phyloP scores from a whole-genome alignment of 2,797 vertebrate genomes.

The Chrysocyon brachyurus region DNA sequence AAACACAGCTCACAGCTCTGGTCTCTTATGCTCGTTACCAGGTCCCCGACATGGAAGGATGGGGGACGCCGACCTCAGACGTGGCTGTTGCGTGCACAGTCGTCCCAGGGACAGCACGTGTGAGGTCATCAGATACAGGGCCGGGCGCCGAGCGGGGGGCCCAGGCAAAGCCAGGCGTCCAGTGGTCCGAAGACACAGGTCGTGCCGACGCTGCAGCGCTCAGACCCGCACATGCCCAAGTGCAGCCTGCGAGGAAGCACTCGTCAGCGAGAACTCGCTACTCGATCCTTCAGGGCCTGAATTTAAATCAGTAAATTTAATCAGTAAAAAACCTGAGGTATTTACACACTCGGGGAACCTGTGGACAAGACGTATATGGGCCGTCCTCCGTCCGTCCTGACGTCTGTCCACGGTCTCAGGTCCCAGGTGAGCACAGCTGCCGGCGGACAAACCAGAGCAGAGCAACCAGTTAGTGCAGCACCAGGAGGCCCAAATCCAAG shows the following conservation, averaged over 20 bases:
- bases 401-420: fast-evolving
- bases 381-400: neutral
- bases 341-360: neutral
- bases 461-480: neutral
- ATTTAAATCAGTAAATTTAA: neutral
- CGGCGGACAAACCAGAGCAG: neutral
- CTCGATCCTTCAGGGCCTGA: neutral
- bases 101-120: neutral
- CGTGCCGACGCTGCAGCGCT: neutral
- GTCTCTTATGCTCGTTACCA: neutral
- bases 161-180: neutral
- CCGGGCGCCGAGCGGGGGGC: too few species aligned
- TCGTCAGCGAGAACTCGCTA: neutral
- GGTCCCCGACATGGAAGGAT: neutral
- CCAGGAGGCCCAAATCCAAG: neutral
- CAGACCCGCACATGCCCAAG: neutral
- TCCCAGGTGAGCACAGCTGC: neutral
- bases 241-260: neutral
- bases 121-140: neutral
- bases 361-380: neutral
- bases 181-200: neutral
- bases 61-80: neutral
- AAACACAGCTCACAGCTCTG: neutral
- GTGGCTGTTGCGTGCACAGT: neutral
- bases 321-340: neutral